These are phyloP conservation scores for Zoanthus solanderi DNA, from an alignment of 92 coral and sea anemone species.

Conservation along the genomic window DNA sequence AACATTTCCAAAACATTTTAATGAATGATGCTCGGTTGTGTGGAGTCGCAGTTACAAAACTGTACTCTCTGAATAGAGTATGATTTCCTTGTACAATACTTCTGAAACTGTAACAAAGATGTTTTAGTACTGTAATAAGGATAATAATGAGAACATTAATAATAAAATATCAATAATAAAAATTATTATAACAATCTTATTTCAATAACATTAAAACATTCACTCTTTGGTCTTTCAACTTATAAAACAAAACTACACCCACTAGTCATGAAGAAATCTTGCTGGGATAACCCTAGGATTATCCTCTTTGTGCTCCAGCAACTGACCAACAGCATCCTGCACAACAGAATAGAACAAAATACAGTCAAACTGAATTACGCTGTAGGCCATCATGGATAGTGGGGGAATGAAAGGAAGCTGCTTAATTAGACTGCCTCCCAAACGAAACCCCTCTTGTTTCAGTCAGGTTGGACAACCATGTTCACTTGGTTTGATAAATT, in stretches of 20 bases:
- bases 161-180: too few species aligned
- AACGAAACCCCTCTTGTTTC: too few species aligned
- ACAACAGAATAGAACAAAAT: background rate
- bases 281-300: conserved; percentile 96
- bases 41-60: conserved; percentile 80
- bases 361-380: too few species aligned
- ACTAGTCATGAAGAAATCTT: conserved; percentile 96
- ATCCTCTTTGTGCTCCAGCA: conserved; percentile 93
- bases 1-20: conserved; percentile 96
- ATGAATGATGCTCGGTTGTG: conserved; percentile 89
- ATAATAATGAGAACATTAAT: too few species aligned
- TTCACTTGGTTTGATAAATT: background rate
- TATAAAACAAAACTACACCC: conserved; percentile 23
- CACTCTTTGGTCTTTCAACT: background rate
- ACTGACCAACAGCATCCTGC: conserved; percentile 93
- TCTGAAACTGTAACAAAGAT: conserved; percentile 69
- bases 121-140: too few species aligned
- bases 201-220: too few species aligned
- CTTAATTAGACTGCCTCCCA: too few species aligned
- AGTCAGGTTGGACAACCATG: too few species aligned
- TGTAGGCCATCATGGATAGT: too few species aligned
- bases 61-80: conserved; percentile 89
- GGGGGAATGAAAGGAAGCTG: too few species aligned
- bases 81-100: conserved; percentile 96
- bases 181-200: too few species aligned